Base-by-base conservation (phyloP, 1,140 invertebrate genomes). In the Lordiphosa mommai region DNA sequence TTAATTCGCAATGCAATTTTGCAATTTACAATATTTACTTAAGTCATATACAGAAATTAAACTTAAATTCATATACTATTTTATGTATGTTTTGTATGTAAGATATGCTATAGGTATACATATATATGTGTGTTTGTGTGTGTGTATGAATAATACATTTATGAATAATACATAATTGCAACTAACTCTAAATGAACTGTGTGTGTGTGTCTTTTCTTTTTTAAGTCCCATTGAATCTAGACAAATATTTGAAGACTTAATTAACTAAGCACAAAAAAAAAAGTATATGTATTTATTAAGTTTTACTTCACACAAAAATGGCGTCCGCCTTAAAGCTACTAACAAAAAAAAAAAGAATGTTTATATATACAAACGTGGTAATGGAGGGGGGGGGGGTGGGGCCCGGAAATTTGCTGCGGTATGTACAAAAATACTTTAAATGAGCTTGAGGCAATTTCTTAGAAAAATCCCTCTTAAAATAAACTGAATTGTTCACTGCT, bases 11-110 rank as follows among this genome's bases (percentile, higher is more conserved):
- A 63, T 49, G 48, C 46, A 47, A 47, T 63, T 63, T 51, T 60
- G 64, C 46, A 64, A 73, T 72, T 55, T 77, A 79, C 64, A 79
- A 73, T 56, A 49, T n/a, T n/a, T 50, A 63, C 71, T 69, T 59
- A 61, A n/a, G n/a, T n/a, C n/a, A 43, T 55, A 73, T 2, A 9
- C 20, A 40, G 61, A 46, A 53, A 44, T 65, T 51, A 69, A 67
- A 79, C 65, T 59, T 52, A 65, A 36, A 44, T 58, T 72, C 37
- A 52, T 72, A 37, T 38, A 29, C 20, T 66, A 60, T 23, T 17
- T 29, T 36, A n/a, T n/a, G n/a, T n/a, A n/a, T 46, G 43, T 51
- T 12, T 27, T 34, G 6, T 33, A 33, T 48, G 29, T 38, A 38
- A 9, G 61, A 46, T 34, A 37, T 61, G 49, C 37, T 27, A 41